Conservation (phyloP, 2,113 vertebrate genomes). For the Peromyscus polionotus region DNA sequence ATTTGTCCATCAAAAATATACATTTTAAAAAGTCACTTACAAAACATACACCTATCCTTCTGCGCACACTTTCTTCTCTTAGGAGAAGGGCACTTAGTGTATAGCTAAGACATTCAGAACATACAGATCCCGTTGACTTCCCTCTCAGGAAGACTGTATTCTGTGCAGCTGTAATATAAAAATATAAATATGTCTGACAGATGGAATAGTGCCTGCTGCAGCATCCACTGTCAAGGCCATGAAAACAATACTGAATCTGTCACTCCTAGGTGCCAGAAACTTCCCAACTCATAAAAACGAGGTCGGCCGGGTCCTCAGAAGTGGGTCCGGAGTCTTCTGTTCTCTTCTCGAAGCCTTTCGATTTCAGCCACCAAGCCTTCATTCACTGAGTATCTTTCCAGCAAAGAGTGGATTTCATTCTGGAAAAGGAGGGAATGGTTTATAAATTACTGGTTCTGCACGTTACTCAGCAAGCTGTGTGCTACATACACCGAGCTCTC, state of each 20-base stretch:
- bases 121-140: slow-evolving; percentile 70
- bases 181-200: slow-evolving; percentile 76
- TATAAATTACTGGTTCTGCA: slow-evolving; percentile 60
- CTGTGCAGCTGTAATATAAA: slow-evolving; percentile 76
- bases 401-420: slow-evolving; percentile 96
- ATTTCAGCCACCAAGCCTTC: slow-evolving; percentile 97
- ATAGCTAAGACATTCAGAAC: slow-evolving; percentile 72
- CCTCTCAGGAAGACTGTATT: slow-evolving; percentile 54
- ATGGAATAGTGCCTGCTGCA: slow-evolving; percentile 68
- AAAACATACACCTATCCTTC: slow-evolving; percentile 75
- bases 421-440: slow-evolving; percentile 80
- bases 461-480: slow-evolving; percentile 52
- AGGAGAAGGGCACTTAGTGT: slow-evolving; percentile 87
- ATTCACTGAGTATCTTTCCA: slow-evolving; percentile 96
- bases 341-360: slow-evolving; percentile 96
- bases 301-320: slow-evolving; percentile 88
- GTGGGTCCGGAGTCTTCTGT: slow-evolving; percentile 93
- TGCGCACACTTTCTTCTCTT: slow-evolving; percentile 74
- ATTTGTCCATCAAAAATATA: slow-evolving; percentile 73
- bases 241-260: slow-evolving; percentile 74
- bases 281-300: slow-evolving; percentile 65
- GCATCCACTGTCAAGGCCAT: slow-evolving; percentile 62
- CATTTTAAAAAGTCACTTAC: slow-evolving; percentile 74
- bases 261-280: slow-evolving; percentile 70
- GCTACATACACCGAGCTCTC: neutral